Percentiles rank a stretch among this genome's conserved stretches.
Conservation (phyloP, 2,797 vertebrate genomes). For the Leptodactylus fallax region DNA sequence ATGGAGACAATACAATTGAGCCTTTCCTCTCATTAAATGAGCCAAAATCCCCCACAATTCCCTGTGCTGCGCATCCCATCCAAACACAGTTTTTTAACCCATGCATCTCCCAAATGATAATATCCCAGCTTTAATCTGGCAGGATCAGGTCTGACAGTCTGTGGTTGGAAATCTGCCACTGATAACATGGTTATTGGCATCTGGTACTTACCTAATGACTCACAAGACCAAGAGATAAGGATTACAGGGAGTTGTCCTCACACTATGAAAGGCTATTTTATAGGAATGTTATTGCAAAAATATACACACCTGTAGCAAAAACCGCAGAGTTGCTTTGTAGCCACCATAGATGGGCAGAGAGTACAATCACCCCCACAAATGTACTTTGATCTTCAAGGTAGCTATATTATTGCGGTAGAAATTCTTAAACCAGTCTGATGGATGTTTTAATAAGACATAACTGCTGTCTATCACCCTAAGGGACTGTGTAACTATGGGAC, state of each 20-base stretch:
- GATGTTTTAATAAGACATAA: not conserved
- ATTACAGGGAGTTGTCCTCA: not conserved
- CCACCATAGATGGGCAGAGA: not conserved
- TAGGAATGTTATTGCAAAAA: not conserved
- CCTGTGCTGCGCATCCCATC: not conserved
- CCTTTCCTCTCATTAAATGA: slow-evolving; percentile 21
- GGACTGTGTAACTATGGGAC: too few relatives aligned
- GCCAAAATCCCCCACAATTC: slow-evolving; percentile 29
- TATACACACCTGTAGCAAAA: slow-evolving; percentile 23
- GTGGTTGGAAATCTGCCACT: not conserved
- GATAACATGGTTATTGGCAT: slow-evolving; percentile 6
- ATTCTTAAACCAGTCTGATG: not conserved
- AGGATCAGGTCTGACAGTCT: not conserved
- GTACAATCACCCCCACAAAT: not conserved
- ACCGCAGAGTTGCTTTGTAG: not conserved
- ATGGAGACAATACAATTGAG: slow-evolving; percentile 44
- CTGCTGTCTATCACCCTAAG: not conserved
- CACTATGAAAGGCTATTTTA: not conserved
- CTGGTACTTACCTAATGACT: slow-evolving; percentile 5
- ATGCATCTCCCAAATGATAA: not conserved
- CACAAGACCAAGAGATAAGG: not conserved
- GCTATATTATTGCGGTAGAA: not conserved
- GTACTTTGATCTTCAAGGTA: not conserved
- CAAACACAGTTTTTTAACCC: slow-evolving; percentile 26
- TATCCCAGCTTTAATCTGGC: too few relatives aligned